Evolutionary conservation across 2,888 invertebrate genomes (phyloP).

Genomic region (Apamea epomidion): DNA sequence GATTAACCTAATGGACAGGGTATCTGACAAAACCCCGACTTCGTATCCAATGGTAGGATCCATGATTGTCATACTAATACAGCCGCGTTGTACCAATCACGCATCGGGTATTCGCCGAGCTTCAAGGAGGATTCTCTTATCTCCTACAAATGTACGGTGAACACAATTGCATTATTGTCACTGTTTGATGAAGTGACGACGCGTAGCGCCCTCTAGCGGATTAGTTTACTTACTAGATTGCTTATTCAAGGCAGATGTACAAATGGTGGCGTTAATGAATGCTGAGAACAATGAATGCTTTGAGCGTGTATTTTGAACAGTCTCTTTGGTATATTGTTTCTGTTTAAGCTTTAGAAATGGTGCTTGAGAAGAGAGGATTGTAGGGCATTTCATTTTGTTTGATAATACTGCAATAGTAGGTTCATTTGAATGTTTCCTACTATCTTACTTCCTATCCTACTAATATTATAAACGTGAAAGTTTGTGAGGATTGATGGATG

Average conservation of each 20-base stretch:
- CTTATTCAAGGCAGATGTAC: slow-evolving; percentile 42
- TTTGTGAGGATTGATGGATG: no score
- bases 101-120: slow-evolving; percentile 37
- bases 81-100: slow-evolving; percentile 59
- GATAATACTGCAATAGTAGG: background rate
- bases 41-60: slow-evolving; percentile 39
- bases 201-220: slow-evolving; percentile 37
- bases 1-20: no score
- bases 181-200: slow-evolving; percentile 55
- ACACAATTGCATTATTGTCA: slow-evolving; percentile 56
- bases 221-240: slow-evolving; percentile 59
- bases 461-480: no score
- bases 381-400: background rate
- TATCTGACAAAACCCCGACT: slow-evolving; percentile 40
- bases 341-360: slow-evolving; percentile 11
- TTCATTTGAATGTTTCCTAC: background rate
- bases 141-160: slow-evolving; percentile 38
- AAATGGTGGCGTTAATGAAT: slow-evolving; percentile 54
- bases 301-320: slow-evolving; percentile 35
- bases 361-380: background rate
- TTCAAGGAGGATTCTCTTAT: slow-evolving; percentile 51
- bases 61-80: slow-evolving; percentile 54
- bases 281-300: slow-evolving; percentile 27
- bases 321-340: slow-evolving; percentile 33
- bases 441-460: no score